Percentiles rank a stretch among this genome's conserved stretches.
These are phyloP conservation scores for Neotoxoptera formosana DNA, from an alignment of 1,140 invertebrate genomes.

Conservation along the genomic window DNA sequence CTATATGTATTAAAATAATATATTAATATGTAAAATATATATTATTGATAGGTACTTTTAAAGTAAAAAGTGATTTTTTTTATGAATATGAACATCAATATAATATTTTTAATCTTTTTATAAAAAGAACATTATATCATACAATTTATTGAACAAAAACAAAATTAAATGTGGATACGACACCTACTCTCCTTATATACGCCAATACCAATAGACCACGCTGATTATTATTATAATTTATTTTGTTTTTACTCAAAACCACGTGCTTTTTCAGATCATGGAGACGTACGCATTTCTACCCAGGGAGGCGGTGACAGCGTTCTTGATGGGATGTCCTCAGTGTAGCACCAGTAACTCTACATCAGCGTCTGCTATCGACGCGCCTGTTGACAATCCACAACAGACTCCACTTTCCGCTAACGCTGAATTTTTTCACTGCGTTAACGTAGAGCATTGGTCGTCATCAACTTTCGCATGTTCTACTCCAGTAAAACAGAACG, in stretches of 20 bases:
- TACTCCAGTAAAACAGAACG: constrained; percentile 18
- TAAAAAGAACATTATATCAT: background rate
- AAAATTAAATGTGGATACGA: background rate
- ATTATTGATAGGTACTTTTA: too few relatives aligned
- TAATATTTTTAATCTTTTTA: background rate
- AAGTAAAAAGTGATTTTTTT: background rate
- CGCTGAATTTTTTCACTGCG: background rate
- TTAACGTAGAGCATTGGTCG: background rate
- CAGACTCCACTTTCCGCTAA: background rate
- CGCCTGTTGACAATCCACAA: background rate
- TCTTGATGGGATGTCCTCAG: constrained; percentile 67
- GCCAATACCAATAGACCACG: background rate
- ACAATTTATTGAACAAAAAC: background rate
- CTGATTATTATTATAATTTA: background rate
- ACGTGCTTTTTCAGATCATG: constrained; percentile 78
- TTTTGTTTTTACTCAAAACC: background rate
- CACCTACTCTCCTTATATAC: background rate
- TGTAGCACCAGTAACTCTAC: constrained; percentile 14
- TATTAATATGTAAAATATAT: too few relatives aligned
- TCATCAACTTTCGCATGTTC: constrained; percentile 26
- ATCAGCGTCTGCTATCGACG: background rate
- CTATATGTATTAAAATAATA: too few relatives aligned
- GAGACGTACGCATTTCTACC: constrained; percentile 95
- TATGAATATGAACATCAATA: background rate
- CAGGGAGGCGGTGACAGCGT: constrained; percentile 92